These are phyloP conservation scores for Morpho achilles DNA, from an alignment of 2,888 invertebrate species.

Conservation along the genomic window DNA sequence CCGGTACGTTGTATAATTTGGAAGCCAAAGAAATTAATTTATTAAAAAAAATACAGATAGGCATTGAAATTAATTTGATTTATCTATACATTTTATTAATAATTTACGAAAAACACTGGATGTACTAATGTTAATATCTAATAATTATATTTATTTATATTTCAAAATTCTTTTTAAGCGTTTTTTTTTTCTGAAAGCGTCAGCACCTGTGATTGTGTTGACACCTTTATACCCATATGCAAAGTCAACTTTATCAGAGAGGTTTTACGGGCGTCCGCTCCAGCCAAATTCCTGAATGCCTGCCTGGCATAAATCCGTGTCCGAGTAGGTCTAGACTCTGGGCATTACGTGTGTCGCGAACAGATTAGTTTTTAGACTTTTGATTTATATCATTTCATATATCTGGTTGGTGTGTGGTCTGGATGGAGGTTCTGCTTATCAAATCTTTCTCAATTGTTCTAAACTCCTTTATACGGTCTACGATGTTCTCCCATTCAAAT, in stretches of 20 bases:
- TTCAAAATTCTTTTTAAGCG: neutral
- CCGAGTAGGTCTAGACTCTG: slow-evolving; percentile 32
- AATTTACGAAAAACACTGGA: too few relatives aligned
- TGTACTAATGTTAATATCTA: too few relatives aligned
- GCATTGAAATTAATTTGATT: too few relatives aligned
- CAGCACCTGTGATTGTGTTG: neutral
- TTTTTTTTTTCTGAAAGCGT: neutral
- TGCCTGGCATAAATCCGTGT: slow-evolving; percentile 39
- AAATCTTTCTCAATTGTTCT: too few relatives aligned
- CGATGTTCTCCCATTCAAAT: too few relatives aligned
- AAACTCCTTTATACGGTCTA: too few relatives aligned
- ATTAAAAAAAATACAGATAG: too few relatives aligned
- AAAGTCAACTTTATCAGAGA: slow-evolving; percentile 37
- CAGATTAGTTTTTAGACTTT: slow-evolving; percentile 18
- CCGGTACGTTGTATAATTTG: too few relatives aligned
- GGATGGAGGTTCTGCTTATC: neutral
- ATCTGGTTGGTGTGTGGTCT: neutral
- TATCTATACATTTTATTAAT: too few relatives aligned
- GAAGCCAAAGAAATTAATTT: too few relatives aligned
- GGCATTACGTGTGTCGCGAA: slow-evolving; percentile 18
- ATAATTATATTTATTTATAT: too few relatives aligned
- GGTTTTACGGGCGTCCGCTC: slow-evolving; percentile 38
- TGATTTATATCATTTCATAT: too few relatives aligned
- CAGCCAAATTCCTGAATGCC: slow-evolving; percentile 39
- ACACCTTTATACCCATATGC: slow-evolving; percentile 31